Conservation (phyloP, 2,888 invertebrate species). For the Odontocolon sp. region DNA sequence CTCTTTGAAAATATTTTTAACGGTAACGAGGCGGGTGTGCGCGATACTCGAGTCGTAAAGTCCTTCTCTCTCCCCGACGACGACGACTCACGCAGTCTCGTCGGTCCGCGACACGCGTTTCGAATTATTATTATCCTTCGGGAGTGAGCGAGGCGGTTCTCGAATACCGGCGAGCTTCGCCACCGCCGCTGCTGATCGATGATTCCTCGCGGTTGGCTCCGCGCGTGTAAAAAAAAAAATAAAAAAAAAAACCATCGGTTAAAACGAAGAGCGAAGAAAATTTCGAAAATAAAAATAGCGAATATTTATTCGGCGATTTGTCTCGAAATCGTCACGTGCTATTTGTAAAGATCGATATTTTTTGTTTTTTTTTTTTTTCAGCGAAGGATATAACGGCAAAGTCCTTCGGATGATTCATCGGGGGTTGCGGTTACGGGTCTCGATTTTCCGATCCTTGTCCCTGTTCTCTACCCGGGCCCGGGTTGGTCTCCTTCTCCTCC, state of each 20-base stretch:
- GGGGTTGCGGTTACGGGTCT: conserved; percentile 63
- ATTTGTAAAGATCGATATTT: too few species aligned
- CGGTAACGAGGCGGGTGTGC: conserved; percentile 42
- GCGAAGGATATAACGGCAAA: too few species aligned
- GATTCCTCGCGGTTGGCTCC: conserved; percentile 4
- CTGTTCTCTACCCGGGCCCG: background rate
- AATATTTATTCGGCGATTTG: too few species aligned
- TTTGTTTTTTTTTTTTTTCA: background rate
- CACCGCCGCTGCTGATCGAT: conserved; percentile 30
- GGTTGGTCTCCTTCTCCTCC: background rate
- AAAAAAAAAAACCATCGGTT: background rate
- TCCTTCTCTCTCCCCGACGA: conserved; percentile 16
- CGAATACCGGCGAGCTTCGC: conserved; percentile 45
- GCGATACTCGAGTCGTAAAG: conserved; percentile 43
- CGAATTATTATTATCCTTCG: conserved; percentile 59
- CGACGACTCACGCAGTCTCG: conserved; percentile 17
- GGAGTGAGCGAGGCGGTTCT: conserved; percentile 53
- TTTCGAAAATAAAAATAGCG: background rate
- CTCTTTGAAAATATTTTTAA: conserved; percentile 34
- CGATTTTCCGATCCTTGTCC: conserved; percentile 52
- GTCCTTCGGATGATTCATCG: conserved; percentile 75
- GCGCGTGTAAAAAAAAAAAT: background rate
- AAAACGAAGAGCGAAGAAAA: background rate
- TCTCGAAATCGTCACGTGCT: too few species aligned
- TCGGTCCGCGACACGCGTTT: conserved; percentile 58